phyloP scores from a whole-genome alignment of 2,797 vertebrate genomes.

The Melanotaenia parkinsoni region DNA sequence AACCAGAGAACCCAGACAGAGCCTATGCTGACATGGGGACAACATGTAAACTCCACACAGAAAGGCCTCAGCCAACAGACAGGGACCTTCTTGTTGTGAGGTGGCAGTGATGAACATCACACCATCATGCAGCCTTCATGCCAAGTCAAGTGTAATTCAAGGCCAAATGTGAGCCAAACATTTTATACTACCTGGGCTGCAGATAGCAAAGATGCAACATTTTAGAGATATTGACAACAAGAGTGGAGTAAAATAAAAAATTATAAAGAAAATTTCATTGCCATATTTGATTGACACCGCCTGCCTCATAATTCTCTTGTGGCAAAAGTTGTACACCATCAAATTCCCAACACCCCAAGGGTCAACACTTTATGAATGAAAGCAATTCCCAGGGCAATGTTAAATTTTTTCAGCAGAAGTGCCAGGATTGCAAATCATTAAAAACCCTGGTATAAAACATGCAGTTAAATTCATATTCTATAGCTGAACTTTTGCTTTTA shows the following conservation, averaged over 20 bases:
- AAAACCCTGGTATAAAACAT: constrained; percentile 36
- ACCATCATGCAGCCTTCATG: too few relatives aligned
- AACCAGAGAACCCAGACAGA: too few relatives aligned
- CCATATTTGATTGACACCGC: neutral
- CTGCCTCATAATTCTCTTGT: neutral
- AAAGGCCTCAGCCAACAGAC: too few relatives aligned
- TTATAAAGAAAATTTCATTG: neutral
- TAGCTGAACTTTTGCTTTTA: neutral
- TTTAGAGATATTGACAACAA: neutral
- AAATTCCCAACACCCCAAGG: constrained; percentile 22
- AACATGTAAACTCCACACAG: too few relatives aligned
- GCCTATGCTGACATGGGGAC: too few relatives aligned
- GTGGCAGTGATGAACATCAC: too few relatives aligned
- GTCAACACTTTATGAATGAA: constrained; percentile 5
- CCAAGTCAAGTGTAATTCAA: neutral
- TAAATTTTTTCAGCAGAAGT: neutral
- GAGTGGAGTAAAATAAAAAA: neutral
- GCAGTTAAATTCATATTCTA: constrained; percentile 14
- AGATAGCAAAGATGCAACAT: neutral
- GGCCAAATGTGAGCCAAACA: neutral
- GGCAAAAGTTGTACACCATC: neutral
- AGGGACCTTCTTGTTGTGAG: too few relatives aligned
- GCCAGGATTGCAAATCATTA: constrained; percentile 28
- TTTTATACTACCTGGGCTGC: neutral
- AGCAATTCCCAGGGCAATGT: constrained; percentile 12